A percentile compares a stretch with the other conserved stretches of the same genome.
Evolutionary conservation across 2,888 invertebrate species (phyloP).

Genomic region (Merodon equestris): DNA sequence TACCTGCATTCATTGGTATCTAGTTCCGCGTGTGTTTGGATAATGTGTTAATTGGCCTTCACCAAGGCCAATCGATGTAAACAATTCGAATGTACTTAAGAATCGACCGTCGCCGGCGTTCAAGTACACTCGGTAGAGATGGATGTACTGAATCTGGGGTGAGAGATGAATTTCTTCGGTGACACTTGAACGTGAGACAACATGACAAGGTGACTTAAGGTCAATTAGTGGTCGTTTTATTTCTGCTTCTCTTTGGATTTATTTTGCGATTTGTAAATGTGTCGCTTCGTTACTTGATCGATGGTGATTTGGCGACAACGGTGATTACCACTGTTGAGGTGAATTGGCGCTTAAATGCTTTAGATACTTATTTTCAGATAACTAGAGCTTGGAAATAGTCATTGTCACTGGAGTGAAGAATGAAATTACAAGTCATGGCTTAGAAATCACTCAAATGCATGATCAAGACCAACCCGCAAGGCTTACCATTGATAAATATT

Average conservation of each 20-base stretch:
- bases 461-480: too few relatives aligned
- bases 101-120: slow-evolving; percentile 5
- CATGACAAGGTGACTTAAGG: slow-evolving; percentile 60
- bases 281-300: too few relatives aligned
- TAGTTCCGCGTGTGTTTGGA: slow-evolving; percentile 4
- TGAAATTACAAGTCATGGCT: too few relatives aligned
- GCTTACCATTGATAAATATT: too few relatives aligned
- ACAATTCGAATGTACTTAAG: slow-evolving; percentile 46
- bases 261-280: not conserved
- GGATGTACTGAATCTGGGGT: slow-evolving; percentile 16
- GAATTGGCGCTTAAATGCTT: slow-evolving; percentile 28
- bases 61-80: slow-evolving; percentile 60
- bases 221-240: slow-evolving; percentile 19
- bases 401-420: too few relatives aligned
- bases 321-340: too few relatives aligned
- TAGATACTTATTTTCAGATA: slow-evolving; percentile 26
- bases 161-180: slow-evolving; percentile 43
- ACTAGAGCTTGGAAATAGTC: not conserved
- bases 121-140: not conserved
- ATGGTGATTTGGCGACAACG: slow-evolving; percentile 16
- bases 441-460: too few relatives aligned
- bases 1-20: slow-evolving; percentile 2
- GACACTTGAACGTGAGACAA: slow-evolving; percentile 50
- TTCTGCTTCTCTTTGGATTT: slow-evolving; percentile 9
- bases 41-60: slow-evolving; percentile 51